A percentile compares a stretch with the other conserved stretches of the same genome.
Evolutionary conservation across 2,113 vertebrate genomes (phyloP).

Genomic region (Cynocephalus volans): DNA sequence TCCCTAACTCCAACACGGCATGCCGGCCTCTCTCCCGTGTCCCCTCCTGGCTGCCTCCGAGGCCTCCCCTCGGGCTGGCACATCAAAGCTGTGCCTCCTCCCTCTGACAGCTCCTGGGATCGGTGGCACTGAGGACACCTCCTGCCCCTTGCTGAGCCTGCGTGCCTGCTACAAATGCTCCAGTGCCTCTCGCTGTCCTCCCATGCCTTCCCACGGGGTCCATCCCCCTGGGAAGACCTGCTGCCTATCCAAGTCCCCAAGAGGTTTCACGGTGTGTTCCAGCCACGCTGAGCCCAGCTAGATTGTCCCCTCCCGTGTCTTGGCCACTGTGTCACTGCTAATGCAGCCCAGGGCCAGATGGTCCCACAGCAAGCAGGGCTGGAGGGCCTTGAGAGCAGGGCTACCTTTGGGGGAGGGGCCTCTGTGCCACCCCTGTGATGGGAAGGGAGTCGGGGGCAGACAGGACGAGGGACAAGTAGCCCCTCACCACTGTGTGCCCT

Average conservation of each 20-base stretch:
- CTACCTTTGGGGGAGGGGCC: neutral
- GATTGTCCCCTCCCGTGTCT: neutral
- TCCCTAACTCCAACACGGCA: neutral
- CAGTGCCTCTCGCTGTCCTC: neutral
- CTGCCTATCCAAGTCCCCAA: neutral
- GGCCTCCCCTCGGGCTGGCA: too few species aligned
- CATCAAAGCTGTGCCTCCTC: too few species aligned
- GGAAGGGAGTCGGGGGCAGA: neutral
- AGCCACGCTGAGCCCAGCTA: fast-evolving
- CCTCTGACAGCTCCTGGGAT: neutral
- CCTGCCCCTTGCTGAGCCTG: neutral
- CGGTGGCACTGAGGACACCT: neutral
- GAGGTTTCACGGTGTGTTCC: neutral
- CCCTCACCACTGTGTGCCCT: fast-evolving
- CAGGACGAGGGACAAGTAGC: neutral
- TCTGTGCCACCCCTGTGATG: slow-evolving; percentile 53
- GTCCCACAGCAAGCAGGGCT: fast-evolving
- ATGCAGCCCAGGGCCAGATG: fast-evolving
- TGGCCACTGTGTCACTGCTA: fast-evolving
- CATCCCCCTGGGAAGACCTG: too few species aligned
- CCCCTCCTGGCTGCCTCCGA: too few species aligned
- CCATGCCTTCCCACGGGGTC: neutral
- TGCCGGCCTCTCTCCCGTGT: neutral
- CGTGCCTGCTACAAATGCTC: neutral
- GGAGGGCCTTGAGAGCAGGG: fast-evolving